Conservation (phyloP, 2,888 invertebrate species). For the Pseudeuparius sepicola region DNA sequence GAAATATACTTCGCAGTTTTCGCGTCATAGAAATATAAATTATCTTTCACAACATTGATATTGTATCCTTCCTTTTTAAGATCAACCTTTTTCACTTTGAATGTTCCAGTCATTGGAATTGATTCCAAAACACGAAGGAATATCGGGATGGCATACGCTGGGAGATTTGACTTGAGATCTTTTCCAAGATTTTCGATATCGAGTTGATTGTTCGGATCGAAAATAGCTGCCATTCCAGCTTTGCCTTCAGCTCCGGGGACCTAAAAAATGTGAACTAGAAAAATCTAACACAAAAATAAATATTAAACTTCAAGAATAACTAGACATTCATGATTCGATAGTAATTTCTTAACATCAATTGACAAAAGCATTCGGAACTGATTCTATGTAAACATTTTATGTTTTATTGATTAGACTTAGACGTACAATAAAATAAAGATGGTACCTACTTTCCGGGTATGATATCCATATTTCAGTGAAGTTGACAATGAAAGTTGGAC, state of each 20-base stretch:
- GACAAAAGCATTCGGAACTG: too few relatives aligned
- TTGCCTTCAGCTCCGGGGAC: slow-evolving; percentile 72
- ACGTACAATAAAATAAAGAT: too few relatives aligned
- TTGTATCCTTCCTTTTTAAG: slow-evolving; percentile 80
- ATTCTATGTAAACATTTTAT: too few relatives aligned
- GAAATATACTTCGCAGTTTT: slow-evolving; percentile 30
- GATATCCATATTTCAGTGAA: too few relatives aligned
- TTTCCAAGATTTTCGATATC: slow-evolving; percentile 50
- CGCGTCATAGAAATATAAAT: slow-evolving; percentile 53
- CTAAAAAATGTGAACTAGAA: too few relatives aligned
- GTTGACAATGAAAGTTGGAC: too few relatives aligned
- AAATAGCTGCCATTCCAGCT: slow-evolving; percentile 90
- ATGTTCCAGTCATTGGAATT: slow-evolving; percentile 80
- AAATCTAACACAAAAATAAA: too few relatives aligned
- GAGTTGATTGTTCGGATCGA: slow-evolving; percentile 53
- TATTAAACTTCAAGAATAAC: too few relatives aligned
- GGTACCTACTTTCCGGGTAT: too few relatives aligned
- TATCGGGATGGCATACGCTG: slow-evolving; percentile 79
- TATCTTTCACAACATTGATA: slow-evolving; percentile 50
- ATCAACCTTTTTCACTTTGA: slow-evolving; percentile 84
- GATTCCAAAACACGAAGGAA: slow-evolving; percentile 72
- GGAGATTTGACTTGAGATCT: slow-evolving; percentile 62
- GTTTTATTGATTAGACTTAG: too few relatives aligned
- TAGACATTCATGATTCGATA: too few relatives aligned
- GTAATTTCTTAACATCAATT: too few relatives aligned